Evolutionary conservation across 2,888 invertebrate genomes (phyloP), one percentile per base, ranked within the genome.

Genomic region (Alviniconcha strummeri): DNA sequence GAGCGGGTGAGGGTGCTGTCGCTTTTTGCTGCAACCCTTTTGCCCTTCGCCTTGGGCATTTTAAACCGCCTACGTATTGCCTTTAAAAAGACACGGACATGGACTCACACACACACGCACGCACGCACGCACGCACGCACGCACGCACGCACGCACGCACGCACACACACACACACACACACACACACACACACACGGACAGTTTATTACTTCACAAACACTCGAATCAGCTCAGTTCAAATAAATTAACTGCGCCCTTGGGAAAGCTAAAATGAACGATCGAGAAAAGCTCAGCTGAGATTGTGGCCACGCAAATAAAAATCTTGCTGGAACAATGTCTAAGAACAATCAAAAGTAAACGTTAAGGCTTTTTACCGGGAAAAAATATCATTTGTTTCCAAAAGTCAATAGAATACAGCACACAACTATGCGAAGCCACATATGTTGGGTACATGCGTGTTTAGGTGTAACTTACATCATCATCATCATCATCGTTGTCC

Each of bases 81-180:
- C 13, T 36, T 72, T 9, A 72, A 19, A 72, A n/a, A 36, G 19
- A 76, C 76, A 56, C 55, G 15, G 55, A 76, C 76, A 76, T 52
- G 67, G 67, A 67, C 64, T 17, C 54, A 80, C 64, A 54, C 69
- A 80, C 64, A 80, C 80, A 52, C 64, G 54, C 69, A 80, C 64
- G 36, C 64, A 69, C 55, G 15, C 54, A 69, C 80, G 67, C 80
- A 80, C 80, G 52, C 80, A 69, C 67, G 67, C 76, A 76, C 76
- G 55, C 76, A 76, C 55, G 9, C 56, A 76, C 76, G 15, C 71
- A 71, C 60, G 57, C 79, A 60, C 60, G 13, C 19, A 57, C 60
- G 19, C 79, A 17, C 36, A 0, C 79, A 36, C 52, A 11, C 54
- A 80, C 64, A 64, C 67, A 60, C 74, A 55, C 9, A 60, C 19